Percentiles rank a stretch among this genome's conserved stretches.
Evolutionary conservation across 2,113 vertebrate genomes (phyloP).

Genomic region (Callaeas wilsoni): DNA sequence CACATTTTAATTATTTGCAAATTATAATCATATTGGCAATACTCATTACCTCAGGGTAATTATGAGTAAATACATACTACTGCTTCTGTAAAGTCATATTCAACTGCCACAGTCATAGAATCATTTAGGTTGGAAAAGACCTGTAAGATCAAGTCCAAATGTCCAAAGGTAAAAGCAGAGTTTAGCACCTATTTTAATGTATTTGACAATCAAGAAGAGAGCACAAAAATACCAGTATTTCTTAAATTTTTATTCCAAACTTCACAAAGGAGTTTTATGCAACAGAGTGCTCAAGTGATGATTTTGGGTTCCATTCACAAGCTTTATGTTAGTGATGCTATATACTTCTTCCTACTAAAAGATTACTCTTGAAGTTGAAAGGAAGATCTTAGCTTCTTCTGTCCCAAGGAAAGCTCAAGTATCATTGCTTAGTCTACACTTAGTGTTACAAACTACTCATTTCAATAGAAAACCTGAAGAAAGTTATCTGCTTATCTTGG

Average conservation of each 20-base stretch:
- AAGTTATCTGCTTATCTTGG: neutral
- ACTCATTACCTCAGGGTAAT: neutral
- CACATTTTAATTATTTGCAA: neutral
- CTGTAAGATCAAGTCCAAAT: neutral
- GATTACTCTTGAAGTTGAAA: neutral
- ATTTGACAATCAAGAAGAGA: neutral
- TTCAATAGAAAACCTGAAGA: neutral
- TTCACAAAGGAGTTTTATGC: neutral
- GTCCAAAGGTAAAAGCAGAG: neutral
- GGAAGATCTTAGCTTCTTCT: neutral
- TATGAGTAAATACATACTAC: neutral
- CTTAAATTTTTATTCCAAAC: neutral
- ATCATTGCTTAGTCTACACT: neutral
- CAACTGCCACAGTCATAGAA: neutral
- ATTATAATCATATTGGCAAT: neutral
- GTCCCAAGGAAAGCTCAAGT: neutral
- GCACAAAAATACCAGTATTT: neutral
- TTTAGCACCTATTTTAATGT: neutral
- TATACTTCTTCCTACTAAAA: neutral
- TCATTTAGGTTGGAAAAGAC: neutral
- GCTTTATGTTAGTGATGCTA: neutral
- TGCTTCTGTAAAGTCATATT: neutral
- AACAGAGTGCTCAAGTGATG: neutral
- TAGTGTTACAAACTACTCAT: neutral
- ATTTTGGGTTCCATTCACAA: neutral